Conservation (phyloP, 1,140 invertebrate genomes). For the Drosophila fuyamai region DNA sequence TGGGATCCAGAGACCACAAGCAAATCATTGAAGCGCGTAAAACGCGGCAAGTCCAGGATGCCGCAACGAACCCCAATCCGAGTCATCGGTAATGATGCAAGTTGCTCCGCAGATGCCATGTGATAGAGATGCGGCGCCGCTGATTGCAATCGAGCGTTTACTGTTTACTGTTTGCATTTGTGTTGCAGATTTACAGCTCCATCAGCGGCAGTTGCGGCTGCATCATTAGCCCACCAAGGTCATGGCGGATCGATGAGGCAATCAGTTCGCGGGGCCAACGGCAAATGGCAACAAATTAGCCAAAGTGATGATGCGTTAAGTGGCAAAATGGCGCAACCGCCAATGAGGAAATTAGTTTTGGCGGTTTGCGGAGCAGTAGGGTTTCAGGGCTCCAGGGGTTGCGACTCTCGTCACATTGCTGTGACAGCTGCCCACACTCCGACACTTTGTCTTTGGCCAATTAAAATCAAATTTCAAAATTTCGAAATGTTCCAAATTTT, state of each 20-base stretch:
- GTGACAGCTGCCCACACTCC: conserved; percentile 67
- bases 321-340: conserved; percentile 67
- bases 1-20: conserved; percentile 28
- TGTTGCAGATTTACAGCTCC: conserved; percentile 82
- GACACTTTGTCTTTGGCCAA: conserved; percentile 63
- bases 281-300: conserved; percentile 66
- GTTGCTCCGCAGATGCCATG: conserved; percentile 42
- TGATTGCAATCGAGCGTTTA: conserved; percentile 73
- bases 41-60: conserved; percentile 61
- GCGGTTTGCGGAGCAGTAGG: conserved; percentile 48
- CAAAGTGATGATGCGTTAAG: conserved; percentile 80
- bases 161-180: conserved; percentile 72
- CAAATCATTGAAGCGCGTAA: conserved; percentile 77
- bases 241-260: conserved; percentile 61
- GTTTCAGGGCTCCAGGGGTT: not conserved
- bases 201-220: conserved; percentile 35
- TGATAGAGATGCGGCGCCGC: conserved; percentile 72
- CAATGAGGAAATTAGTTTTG: conserved; percentile 75
- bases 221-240: conserved; percentile 72
- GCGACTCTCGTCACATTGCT: conserved; percentile 18
- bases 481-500: conserved; percentile 58
- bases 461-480: conserved; percentile 78
- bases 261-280: conserved; percentile 47
- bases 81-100: conserved; percentile 48
- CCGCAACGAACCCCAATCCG: conserved; percentile 40